These are phyloP conservation scores for Erpornis zantholeuca DNA, from an alignment of 2,113 vertebrate species.

Conservation along the genomic window DNA sequence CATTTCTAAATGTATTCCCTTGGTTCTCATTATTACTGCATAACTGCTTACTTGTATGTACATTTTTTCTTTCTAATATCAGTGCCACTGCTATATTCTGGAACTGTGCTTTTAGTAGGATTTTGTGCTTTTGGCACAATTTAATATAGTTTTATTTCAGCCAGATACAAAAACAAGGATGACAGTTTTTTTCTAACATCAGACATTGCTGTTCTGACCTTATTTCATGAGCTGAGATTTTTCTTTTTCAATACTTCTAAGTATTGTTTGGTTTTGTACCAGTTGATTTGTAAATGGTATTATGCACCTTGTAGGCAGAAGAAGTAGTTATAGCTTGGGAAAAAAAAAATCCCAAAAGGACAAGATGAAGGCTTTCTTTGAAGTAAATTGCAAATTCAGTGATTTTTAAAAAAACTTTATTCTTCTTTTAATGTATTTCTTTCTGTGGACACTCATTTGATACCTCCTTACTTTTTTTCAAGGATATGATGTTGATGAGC, in stretches of 20 bases:
- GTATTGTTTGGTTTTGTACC: background rate
- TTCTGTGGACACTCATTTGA: background rate
- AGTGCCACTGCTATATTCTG: background rate
- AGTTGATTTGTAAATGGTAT: background rate
- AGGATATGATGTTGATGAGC: constrained; percentile 96
- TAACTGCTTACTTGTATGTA: background rate
- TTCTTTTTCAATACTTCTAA: background rate
- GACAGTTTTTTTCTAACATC: background rate
- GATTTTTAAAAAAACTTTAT: background rate
- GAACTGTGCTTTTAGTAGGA: background rate
- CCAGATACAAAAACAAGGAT: background rate
- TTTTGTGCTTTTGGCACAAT: background rate
- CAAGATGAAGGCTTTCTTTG: background rate
- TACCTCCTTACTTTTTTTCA: background rate
- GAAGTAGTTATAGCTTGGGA: background rate
- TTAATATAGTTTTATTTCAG: background rate
- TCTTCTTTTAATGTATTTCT: background rate
- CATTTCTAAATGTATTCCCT: background rate
- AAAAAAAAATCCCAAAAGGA: background rate
- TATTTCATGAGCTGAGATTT: background rate
- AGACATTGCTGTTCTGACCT: background rate
- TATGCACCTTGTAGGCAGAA: background rate
- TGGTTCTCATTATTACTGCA: background rate
- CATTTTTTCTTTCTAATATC: background rate
- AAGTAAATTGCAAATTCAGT: background rate